Evolutionary conservation across 2,888 invertebrate species (phyloP).

Genomic region (Endomychus coccineus): DNA sequence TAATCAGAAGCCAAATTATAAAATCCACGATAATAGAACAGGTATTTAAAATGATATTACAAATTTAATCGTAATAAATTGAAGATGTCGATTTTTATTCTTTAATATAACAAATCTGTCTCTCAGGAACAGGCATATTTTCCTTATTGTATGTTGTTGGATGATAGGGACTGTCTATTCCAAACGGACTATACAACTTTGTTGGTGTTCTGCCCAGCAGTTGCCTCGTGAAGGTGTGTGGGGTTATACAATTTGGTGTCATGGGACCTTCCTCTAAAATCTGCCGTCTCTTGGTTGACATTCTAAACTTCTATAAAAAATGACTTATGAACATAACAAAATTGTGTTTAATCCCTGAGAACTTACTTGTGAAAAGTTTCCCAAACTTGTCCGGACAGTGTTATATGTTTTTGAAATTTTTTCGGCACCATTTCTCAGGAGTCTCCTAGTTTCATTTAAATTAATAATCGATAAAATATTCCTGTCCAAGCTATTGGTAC

Average conservation of each 20-base stretch:
- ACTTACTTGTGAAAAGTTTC: slow-evolving; percentile 58
- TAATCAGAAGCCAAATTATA: too few relatives aligned
- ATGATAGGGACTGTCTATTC: slow-evolving; percentile 60
- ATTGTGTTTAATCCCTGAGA: not conserved
- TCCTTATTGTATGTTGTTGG: slow-evolving; percentile 29
- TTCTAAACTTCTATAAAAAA: slow-evolving; percentile 46
- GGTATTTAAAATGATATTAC: too few relatives aligned
- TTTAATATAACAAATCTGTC: slow-evolving; percentile 5
- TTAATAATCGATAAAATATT: slow-evolving; percentile 42
- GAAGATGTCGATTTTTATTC: not conserved
- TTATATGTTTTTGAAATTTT: slow-evolving; percentile 60
- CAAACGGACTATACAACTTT: slow-evolving; percentile 68
- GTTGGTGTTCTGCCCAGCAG: slow-evolving; percentile 61
- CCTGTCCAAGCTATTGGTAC: slow-evolving; percentile 24
- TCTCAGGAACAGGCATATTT: slow-evolving; percentile 19
- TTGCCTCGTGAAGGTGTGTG: slow-evolving; percentile 44
- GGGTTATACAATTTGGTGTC: slow-evolving; percentile 45
- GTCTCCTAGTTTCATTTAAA: slow-evolving; percentile 57
- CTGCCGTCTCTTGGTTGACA: slow-evolving; percentile 49
- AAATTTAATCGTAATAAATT: not conserved
- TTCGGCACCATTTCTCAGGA: slow-evolving; percentile 58
- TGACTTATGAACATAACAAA: not conserved
- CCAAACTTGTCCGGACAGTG: slow-evolving; percentile 57
- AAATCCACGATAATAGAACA: too few relatives aligned
- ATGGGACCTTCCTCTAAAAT: slow-evolving; percentile 49